Conservation (phyloP, 2,888 invertebrate genomes). For the Crematogaster levior region DNA sequence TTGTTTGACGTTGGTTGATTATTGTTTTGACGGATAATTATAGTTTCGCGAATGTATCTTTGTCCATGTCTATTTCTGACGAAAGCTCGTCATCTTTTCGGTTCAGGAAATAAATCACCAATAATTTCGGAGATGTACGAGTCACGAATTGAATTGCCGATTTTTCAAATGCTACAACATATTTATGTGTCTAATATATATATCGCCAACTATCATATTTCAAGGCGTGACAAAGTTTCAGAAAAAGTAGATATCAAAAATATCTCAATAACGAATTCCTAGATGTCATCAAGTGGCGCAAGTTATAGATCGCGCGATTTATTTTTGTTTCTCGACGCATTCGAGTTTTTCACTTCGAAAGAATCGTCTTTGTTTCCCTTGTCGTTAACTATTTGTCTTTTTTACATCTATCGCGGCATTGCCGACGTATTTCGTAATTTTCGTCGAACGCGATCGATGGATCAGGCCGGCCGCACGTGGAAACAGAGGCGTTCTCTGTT, state of each 20-base stretch:
- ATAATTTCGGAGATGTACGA: background rate
- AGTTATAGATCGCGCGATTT: slow-evolving; percentile 22
- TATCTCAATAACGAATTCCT: background rate
- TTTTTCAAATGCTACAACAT: background rate
- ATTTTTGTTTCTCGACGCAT: slow-evolving; percentile 11
- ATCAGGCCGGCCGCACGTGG: slow-evolving; percentile 65
- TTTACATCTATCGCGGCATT: background rate
- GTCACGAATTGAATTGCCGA: background rate
- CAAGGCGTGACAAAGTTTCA: background rate
- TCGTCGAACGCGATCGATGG: slow-evolving; percentile 55
- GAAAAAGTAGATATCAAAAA: slow-evolving; percentile 1
- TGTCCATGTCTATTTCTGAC: background rate
- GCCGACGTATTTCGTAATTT: slow-evolving; percentile 45
- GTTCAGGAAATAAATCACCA: background rate
- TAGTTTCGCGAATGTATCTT: slow-evolving; percentile 1
- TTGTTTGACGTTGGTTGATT: slow-evolving; percentile 16
- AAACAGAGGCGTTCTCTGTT: slow-evolving; percentile 75
- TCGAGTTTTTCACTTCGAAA: slow-evolving; percentile 21
- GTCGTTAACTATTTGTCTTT: background rate
- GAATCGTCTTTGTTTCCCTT: slow-evolving; percentile 8
- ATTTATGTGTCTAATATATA: background rate
- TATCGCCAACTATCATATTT: background rate
- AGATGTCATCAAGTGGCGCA: slow-evolving; percentile 23
- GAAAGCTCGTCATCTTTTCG: background rate
- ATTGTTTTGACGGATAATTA: slow-evolving; percentile 14